These are phyloP conservation scores for Squalus acanthias DNA, from an alignment of 2,797 vertebrate species.

Conservation along the genomic window DNA sequence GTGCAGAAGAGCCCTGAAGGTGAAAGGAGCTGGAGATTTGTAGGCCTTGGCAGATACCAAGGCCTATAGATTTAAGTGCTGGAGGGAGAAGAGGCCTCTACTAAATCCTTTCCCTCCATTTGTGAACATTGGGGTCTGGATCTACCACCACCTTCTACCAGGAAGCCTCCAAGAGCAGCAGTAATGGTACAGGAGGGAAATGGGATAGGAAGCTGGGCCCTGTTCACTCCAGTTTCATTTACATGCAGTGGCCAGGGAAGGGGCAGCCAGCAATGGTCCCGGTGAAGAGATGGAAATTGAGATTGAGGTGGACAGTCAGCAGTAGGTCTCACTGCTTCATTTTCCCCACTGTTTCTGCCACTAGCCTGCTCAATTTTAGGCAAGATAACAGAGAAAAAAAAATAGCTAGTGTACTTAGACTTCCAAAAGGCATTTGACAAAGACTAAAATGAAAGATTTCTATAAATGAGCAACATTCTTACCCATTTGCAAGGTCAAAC, in stretches of 20 bases:
- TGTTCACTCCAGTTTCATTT: no score
- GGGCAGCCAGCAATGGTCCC: no score
- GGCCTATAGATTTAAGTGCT: not conserved
- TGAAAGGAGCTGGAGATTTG: not conserved
- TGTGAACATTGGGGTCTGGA: no score
- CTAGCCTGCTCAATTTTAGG: not conserved
- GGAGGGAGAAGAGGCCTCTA: not conserved
- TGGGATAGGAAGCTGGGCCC: no score
- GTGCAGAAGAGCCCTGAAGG: not conserved
- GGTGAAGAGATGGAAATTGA: no score
- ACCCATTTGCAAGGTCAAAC: no score
- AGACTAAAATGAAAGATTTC: not conserved
- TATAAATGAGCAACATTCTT: no score
- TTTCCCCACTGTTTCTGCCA: not conserved
- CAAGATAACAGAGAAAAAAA: not conserved
- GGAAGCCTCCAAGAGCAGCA: no score
- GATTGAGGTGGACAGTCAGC: no score
- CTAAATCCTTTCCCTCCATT: not conserved
- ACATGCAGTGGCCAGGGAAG: no score
- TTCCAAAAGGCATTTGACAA: not conserved
- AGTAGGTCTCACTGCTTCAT: no score
- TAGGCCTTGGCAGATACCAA: not conserved
- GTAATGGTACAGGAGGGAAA: no score
- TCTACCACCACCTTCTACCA: not conserved
- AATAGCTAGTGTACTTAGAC: not conserved